These are phyloP conservation scores for Drosophila murphyi DNA, from an alignment of 1,140 invertebrate species.

Conservation along the genomic window DNA sequence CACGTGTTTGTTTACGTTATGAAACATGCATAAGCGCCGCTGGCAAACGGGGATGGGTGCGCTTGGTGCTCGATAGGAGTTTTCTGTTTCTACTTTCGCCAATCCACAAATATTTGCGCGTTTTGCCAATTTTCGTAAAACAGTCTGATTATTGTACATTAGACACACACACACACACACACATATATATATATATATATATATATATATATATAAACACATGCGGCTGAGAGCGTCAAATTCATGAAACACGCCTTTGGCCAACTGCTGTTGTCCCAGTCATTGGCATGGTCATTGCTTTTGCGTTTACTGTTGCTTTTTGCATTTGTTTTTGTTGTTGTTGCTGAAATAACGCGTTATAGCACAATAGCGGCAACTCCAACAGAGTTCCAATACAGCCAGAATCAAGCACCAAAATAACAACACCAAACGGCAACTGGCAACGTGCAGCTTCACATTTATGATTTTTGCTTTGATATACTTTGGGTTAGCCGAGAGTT, in stretches of 20 bases:
- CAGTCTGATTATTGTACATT: conserved; percentile 66
- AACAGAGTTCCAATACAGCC: conserved; percentile 64
- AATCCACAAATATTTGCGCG: conserved; percentile 64
- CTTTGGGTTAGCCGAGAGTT: conserved; percentile 11
- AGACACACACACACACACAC: neutral
- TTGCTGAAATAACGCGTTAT: conserved; percentile 73
- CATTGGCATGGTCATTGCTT: conserved; percentile 32
- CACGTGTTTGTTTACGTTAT: conserved; percentile 70
- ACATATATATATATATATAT: conserved; percentile 23
- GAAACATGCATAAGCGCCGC: conserved; percentile 81
- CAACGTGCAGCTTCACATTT: conserved; percentile 68
- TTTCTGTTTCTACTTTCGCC: conserved; percentile 19
- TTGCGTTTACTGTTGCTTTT: conserved; percentile 31
- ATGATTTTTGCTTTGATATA: conserved; percentile 55
- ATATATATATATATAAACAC: neutral
- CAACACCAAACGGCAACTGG: conserved; percentile 32
- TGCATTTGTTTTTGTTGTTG: neutral
- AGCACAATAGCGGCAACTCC: conserved; percentile 48
- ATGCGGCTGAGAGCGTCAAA: conserved; percentile 19
- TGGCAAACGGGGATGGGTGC: conserved; percentile 34
- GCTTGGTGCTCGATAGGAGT: conserved; percentile 5
- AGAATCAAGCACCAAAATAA: conserved; percentile 53
- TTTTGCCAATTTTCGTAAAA: conserved; percentile 73
- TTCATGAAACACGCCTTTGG: conserved; percentile 38
- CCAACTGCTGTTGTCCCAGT: conserved; percentile 57